Conservation (phyloP, 2,113 vertebrate species). For the Mus spicilegus region DNA sequence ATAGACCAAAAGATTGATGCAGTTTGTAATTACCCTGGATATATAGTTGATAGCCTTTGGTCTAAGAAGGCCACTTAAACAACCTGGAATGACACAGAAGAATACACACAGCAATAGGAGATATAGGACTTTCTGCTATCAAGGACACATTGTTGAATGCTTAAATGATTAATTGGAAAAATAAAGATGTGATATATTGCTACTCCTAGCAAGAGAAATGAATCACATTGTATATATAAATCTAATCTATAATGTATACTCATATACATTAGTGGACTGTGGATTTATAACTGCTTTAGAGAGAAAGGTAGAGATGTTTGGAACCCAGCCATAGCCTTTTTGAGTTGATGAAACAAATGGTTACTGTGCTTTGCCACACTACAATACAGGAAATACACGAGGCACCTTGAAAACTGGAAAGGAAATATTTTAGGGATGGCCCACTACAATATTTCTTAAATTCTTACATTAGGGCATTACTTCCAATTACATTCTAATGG, state of each 20-base stretch:
- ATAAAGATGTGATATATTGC: constrained; percentile 57
- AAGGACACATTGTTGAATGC: neutral
- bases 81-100: neutral
- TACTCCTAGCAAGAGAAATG: constrained; percentile 25
- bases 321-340: constrained; percentile 44
- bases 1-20: neutral
- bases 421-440: neutral
- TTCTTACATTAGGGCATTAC: neutral
- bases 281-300: constrained; percentile 62
- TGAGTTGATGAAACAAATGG: constrained; percentile 47
- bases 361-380: neutral
- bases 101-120: neutral
- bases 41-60: constrained; percentile 1
- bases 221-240: constrained; percentile 70
- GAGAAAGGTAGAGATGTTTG: constrained; percentile 37
- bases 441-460: neutral
- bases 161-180: constrained; percentile 61
- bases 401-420: constrained; percentile 44
- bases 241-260: constrained; percentile 72
- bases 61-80: neutral
- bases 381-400: constrained; percentile 5
- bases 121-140: constrained; percentile 4
- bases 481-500: constrained; percentile 32
- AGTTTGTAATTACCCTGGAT: constrained; percentile 27
- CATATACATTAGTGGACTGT: constrained; percentile 69